Conservation (phyloP, 2,113 vertebrate genomes). For the Colaptes auratus region DNA sequence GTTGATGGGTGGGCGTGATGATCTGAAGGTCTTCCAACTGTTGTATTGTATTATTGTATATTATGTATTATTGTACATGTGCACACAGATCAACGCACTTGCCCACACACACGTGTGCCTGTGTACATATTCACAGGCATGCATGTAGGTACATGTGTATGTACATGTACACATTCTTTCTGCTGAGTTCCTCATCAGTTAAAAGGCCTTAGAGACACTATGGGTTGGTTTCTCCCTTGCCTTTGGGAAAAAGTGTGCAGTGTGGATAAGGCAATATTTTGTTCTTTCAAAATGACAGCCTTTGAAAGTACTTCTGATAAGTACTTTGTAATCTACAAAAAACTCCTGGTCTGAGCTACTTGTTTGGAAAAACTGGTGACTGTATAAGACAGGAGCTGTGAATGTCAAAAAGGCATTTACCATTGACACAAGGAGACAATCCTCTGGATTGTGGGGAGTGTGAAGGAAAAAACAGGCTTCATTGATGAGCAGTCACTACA, state of each 20-base stretch:
- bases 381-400: not conserved
- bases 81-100: not conserved
- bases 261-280: not conserved
- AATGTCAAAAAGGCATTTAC: not conserved
- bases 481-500: not conserved
- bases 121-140: not conserved
- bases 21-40: no score
- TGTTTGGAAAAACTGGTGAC: not conserved
- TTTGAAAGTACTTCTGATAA: not conserved
- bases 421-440: not conserved
- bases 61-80: no score
- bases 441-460: not conserved
- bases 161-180: not conserved
- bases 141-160: no score
- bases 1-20: no score
- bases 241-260: not conserved
- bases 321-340: not conserved
- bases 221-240: not conserved
- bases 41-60: no score
- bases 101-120: no score
- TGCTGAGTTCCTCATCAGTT: not conserved
- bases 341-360: not conserved
- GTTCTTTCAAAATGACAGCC: not conserved
- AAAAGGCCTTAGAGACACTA: not conserved
- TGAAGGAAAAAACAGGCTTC: not conserved